Conservation (phyloP, 2,797 vertebrate genomes). For the Iguana delicatissima region DNA sequence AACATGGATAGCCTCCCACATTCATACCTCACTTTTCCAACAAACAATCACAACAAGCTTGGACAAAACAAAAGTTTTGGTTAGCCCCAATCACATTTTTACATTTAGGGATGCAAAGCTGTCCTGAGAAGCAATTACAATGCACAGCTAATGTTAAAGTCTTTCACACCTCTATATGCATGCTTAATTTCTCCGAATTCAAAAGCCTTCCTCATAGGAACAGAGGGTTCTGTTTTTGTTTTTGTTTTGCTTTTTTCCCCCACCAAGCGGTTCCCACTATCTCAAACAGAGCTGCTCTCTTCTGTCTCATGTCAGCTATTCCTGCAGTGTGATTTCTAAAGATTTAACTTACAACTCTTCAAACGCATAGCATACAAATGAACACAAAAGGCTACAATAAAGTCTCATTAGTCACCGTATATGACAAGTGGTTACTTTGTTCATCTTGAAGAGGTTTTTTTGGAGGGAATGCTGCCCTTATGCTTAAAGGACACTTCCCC, state of each 20-base stretch:
- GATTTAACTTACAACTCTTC: slow-evolving; percentile 74
- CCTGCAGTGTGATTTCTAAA: slow-evolving; percentile 76
- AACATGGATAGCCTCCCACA: not conserved
- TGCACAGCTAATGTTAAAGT: slow-evolving; percentile 61
- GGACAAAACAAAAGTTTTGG: fast-evolving
- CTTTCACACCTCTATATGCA: slow-evolving; percentile 70
- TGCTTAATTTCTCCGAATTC: slow-evolving; percentile 75
- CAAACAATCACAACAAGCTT: not conserved
- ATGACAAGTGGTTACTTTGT: slow-evolving; percentile 81
- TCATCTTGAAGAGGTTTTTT: slow-evolving; percentile 74
- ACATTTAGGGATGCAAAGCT: slow-evolving; percentile 46
- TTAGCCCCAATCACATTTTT: slow-evolving; percentile 22
- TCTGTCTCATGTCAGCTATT: slow-evolving; percentile 66
- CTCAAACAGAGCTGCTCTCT: slow-evolving; percentile 62
- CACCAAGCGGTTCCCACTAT: slow-evolving; percentile 59
- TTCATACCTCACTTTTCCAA: not conserved
- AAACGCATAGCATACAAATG: slow-evolving; percentile 76
- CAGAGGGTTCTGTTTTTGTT: slow-evolving; percentile 18
- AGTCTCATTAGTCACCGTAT: slow-evolving; percentile 74
- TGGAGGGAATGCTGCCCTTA: slow-evolving; percentile 62
- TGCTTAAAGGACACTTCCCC: slow-evolving; percentile 66
- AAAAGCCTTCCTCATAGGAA: slow-evolving; percentile 72
- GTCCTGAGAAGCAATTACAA: slow-evolving; percentile 61
- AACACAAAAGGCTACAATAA: slow-evolving; percentile 78
- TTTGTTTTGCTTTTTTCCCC: not conserved